Percentiles rank a stretch among this genome's conserved stretches.
Conservation (phyloP, 2,888 invertebrate species). For the Lepidocyrtoides sp. region DNA sequence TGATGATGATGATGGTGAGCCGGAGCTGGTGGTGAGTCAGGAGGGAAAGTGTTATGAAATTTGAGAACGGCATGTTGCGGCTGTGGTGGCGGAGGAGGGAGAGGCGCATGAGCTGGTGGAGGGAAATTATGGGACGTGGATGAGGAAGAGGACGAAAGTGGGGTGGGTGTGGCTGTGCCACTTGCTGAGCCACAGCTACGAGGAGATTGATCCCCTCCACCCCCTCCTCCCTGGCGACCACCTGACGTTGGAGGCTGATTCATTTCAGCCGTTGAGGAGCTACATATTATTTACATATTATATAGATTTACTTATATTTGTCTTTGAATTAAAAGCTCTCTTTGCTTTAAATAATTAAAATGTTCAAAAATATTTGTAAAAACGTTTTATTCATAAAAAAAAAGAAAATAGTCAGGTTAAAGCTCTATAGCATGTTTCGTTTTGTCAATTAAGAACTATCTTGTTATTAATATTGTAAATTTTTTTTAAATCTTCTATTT, state of each 20-base stretch:
- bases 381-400: neutral
- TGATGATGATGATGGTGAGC: slow-evolving; percentile 82
- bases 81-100: slow-evolving; percentile 86
- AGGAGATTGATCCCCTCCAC: slow-evolving; percentile 78
- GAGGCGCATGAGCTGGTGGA: neutral
- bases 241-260: slow-evolving; percentile 72
- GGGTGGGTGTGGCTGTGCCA: slow-evolving; percentile 79
- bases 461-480: neutral
- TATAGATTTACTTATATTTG: neutral
- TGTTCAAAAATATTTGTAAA: slow-evolving; percentile 32
- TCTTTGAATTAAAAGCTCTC: slow-evolving; percentile 42
- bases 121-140: slow-evolving; percentile 51
- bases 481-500: neutral
- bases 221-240: slow-evolving; percentile 75
- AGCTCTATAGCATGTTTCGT: slow-evolving; percentile 51
- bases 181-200: slow-evolving; percentile 83
- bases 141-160: slow-evolving; percentile 74
- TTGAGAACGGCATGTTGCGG: slow-evolving; percentile 93
- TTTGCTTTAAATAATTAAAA: slow-evolving; percentile 47
- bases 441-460: slow-evolving; percentile 55
- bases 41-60: slow-evolving; percentile 97
- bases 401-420: slow-evolving; percentile 21
- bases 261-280: slow-evolving; percentile 74
- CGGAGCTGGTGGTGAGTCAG: slow-evolving; percentile 90
- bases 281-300: slow-evolving; percentile 64